Base-by-base conservation (phyloP, 2,888 invertebrate species). In the Aromia moschata region DNA sequence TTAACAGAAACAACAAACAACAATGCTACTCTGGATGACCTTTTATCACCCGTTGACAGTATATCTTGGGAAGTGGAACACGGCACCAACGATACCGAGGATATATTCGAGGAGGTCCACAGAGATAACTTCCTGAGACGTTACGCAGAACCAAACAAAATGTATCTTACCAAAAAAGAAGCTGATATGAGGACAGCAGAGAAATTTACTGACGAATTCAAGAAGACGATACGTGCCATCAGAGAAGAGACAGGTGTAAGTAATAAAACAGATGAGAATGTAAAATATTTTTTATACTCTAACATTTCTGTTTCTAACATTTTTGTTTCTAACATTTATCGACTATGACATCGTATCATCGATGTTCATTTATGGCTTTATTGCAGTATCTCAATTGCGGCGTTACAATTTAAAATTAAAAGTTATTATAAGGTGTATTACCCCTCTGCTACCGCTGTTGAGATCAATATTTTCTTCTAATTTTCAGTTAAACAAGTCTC, bases 171-270 rank as follows among this genome's bases (percentile, higher is more conserved):
- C 1, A 77, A 77, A 63, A 38, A 47, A 3, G 74, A 78, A 64
- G 74, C 72, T 1, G 74, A 77, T 57, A 54, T 62, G 53, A 64
- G 65, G 54, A 73, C 73, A 0, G 66, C 72, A 31, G 67, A 70
- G 10, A 59, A 62, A 30, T 79, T 79, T 57, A 76, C 75, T 1
- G 67, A 71, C 5, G 70, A 75, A 38, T 77, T 71, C 54, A 76
- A 75, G 49, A 62, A 60, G 25, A 70, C 71, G 7, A 72, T 77
- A 58, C 20, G 49, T 9, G 62, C 62, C n/a, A 45, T 71, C 9
- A 62, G 75, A 45, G 38, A 67, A 33, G 70, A 71, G 59, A 54
- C 68, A 51, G 56, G 69, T 12, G 76, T 75, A 69, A 58, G 62
- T 59, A 38, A 14, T 33, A 9, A 4, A 45, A 20, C 2, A 11